A percentile compares a stretch with the other conserved stretches of the same genome.
phyloP scores from a whole-genome alignment of 2,113 vertebrate genomes.

The Neodontobutis hainanensis region DNA sequence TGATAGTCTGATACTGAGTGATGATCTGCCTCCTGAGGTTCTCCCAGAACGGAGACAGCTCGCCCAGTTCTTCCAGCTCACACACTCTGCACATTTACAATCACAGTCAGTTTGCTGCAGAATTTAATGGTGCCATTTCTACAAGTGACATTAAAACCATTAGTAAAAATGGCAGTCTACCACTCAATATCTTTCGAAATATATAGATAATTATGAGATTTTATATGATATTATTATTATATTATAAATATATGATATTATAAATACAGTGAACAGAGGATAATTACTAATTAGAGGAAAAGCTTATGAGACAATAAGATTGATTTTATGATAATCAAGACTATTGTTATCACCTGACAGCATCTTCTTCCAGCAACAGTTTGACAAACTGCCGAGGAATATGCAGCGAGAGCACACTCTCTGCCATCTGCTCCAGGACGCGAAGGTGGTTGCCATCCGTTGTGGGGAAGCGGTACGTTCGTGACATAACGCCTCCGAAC shows the following conservation, averaged over 20 bases:
- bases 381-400: constrained; percentile 96
- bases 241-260: background rate
- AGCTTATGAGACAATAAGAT: too few relatives aligned
- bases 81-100: constrained; percentile 83
- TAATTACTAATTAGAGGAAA: too few relatives aligned
- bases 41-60: constrained; percentile 96
- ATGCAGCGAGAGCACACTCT: constrained; percentile 90
- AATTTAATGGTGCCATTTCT: background rate
- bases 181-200: background rate
- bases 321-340: background rate
- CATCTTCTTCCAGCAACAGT: constrained; percentile 94
- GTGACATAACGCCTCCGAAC: constrained; percentile 94
- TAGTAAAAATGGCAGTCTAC: background rate
- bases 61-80: constrained; percentile 95
- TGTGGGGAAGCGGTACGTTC: constrained; percentile 96
- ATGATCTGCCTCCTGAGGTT: constrained; percentile 96
- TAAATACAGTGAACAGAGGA: background rate
- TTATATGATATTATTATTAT: background rate
- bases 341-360: constrained; percentile 83
- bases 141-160: background rate
- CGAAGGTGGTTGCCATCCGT: constrained; percentile 96
- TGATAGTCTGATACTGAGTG: constrained; percentile 97
- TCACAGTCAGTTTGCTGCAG: background rate
- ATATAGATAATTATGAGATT: background rate
- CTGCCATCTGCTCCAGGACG: constrained; percentile 97